Evolutionary conservation across 2,888 invertebrate species (phyloP), one percentile per base, ranked within the genome.

Genomic region (Cheiracanthium punctorium): DNA sequence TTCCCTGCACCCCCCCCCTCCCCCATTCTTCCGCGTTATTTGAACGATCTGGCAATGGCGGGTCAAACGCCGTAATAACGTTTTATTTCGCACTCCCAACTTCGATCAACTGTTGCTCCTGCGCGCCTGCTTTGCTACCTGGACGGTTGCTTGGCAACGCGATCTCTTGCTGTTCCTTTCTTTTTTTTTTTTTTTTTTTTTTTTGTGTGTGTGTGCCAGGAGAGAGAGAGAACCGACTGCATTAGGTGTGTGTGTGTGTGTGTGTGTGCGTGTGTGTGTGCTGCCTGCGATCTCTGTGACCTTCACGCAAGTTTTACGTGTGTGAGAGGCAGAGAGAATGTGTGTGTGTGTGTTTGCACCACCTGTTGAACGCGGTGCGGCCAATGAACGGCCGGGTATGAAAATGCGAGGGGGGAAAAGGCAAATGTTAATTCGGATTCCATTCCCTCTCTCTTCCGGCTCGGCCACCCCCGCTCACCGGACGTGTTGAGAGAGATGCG

Each of bases 61-160:
- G 58, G 58, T 58, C 58, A 58, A 58, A 58, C 58, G 58, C 24
- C 58, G 58, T 58, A 58, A 58, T 24, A 58, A 58, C 58, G 24
- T 58, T 58, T 58, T 24, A 58, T 58, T 58, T 12, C 58, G 58
- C 24, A 58, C 58, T 58, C 58, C n/a, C 58, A 24, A 37, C 58
- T 58, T 58, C 58, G 58, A 58, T 58, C 58, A 58, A 58, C 58
- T 58, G 58, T 58, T 58, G 58, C 58, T 58, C 58, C 58, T 58
- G 58, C 58, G n/a, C n/a, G n/a, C n/a, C n/a, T n/a, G n/a, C n/a
- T n/a, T n/a, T 58, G 58, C 58, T 58, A 58, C 58, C 58, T 58
- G 58, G 58, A 24, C 24, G 58, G 58, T 58, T 58, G 58, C 58
- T 58, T 58, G 24, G 58, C 58, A 58, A 58, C 58, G 58, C 24